Conservation (phyloP, 2,888 invertebrate genomes). For the Himalopsyche tibetana region DNA sequence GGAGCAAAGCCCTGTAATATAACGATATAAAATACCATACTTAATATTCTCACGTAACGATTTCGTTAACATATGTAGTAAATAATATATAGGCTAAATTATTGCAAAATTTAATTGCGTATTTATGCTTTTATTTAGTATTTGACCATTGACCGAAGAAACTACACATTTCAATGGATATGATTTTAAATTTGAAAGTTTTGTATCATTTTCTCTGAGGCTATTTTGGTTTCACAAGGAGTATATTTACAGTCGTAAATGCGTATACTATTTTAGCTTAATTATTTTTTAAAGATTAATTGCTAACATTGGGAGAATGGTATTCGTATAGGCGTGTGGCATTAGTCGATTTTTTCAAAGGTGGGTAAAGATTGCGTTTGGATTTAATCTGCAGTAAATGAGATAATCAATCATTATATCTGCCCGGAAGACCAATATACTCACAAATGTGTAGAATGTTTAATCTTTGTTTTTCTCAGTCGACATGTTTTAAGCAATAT, state of each 20-base stretch:
- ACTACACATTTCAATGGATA: background rate
- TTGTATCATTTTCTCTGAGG: background rate
- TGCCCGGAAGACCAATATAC: no score
- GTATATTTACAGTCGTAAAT: conserved; percentile 23
- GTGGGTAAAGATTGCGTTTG: no score
- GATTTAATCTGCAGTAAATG: no score
- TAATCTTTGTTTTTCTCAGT: no score
- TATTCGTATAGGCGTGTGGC: no score
- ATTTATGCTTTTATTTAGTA: background rate
- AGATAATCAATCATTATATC: no score
- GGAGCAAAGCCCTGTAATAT: no score
- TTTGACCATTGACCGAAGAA: background rate
- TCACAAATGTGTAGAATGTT: no score
- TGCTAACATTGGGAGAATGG: background rate
- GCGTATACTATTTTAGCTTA: background rate
- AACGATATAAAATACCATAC: no score
- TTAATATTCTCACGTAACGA: background rate
- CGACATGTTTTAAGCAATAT: no score
- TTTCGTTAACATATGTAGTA: background rate
- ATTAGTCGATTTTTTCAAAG: no score
- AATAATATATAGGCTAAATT: background rate
- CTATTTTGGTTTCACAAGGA: conserved; percentile 31
- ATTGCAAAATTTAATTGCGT: conserved; percentile 29
- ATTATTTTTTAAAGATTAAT: conserved; percentile 13
- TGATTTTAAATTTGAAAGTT: conserved; percentile 11